Conservation (phyloP, 2,888 invertebrate genomes). For the Aphidius colemani region DNA sequence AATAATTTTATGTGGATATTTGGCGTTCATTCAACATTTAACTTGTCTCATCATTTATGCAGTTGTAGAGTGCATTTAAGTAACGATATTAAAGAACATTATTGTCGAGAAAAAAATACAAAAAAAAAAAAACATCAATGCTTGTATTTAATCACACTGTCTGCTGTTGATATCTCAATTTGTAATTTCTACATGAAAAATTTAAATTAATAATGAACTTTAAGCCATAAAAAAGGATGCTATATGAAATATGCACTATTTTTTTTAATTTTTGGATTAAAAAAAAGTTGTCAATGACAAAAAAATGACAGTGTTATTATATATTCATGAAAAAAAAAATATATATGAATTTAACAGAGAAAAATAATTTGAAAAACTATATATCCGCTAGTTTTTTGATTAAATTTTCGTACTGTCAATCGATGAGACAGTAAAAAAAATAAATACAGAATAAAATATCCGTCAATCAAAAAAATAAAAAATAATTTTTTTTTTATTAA, state of each 20-base stretch:
- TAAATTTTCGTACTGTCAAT: too few relatives aligned
- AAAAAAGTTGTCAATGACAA: background rate
- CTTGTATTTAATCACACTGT: too few relatives aligned
- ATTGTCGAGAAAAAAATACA: background rate
- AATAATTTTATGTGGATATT: background rate
- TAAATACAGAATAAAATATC: background rate
- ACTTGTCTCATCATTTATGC: slow-evolving; percentile 31
- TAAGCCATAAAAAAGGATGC: too few relatives aligned
- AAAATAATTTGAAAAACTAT: too few relatives aligned
- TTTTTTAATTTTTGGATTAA: background rate
- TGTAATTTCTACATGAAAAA: background rate
- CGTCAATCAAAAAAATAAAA: background rate
- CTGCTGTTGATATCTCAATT: background rate
- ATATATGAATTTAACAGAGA: background rate
- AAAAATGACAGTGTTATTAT: background rate
- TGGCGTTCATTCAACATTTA: slow-evolving; percentile 29
- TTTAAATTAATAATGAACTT: background rate
- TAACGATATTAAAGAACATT: slow-evolving; percentile 7
- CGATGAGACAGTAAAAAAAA: background rate
- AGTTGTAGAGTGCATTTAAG: slow-evolving; percentile 13
- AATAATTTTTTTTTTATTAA: background rate
- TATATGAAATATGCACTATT: too few relatives aligned
- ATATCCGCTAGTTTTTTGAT: too few relatives aligned
- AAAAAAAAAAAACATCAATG: background rate
- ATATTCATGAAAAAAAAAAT: background rate